Evolutionary conservation across 2,888 invertebrate species (phyloP).

Genomic region (Leptodirus hochenwartii): DNA sequence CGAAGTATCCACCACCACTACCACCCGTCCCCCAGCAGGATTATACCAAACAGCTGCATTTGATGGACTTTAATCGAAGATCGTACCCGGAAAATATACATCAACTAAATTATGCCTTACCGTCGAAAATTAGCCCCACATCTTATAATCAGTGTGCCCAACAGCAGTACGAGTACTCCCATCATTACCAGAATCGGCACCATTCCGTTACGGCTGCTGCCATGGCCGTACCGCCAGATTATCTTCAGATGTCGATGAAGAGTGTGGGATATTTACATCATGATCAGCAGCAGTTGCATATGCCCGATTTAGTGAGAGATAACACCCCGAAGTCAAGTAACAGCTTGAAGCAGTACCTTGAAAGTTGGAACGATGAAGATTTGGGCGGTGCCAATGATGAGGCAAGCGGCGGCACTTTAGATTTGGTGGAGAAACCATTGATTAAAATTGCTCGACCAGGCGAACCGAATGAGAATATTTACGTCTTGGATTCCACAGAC

Average conservation of each 20-base stretch:
- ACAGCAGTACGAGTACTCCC: constrained; percentile 16
- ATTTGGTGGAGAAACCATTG: no score
- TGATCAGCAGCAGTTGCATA: no score
- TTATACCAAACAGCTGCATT: constrained; percentile 10
- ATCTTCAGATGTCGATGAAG: constrained; percentile 4
- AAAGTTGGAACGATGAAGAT: constrained; percentile 25
- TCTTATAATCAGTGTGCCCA: constrained; percentile 4
- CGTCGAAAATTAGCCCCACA: constrained; percentile 18
- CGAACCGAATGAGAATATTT: constrained; percentile 10
- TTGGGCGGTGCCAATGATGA: constrained; percentile 14
- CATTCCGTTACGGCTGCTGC: not conserved
- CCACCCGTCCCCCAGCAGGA: constrained; percentile 10
- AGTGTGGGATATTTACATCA: no score
- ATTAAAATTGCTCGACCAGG: constrained; percentile 5
- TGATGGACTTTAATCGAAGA: no score
- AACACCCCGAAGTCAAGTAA: no score
- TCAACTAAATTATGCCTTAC: constrained; percentile 17
- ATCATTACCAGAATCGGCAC: constrained; percentile 16
- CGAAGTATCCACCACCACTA: constrained; percentile 8
- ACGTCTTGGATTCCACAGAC: constrained; percentile 17
- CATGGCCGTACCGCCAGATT: not conserved
- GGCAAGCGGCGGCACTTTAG: no score
- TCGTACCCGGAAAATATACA: constrained; percentile 6
- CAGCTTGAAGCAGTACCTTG: constrained; percentile 23
- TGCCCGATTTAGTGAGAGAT: no score